Percentiles rank a stretch among this genome's conserved stretches.
Evolutionary conservation across 2,113 vertebrate species (phyloP).

Genomic region (Sander vitreus): DNA sequence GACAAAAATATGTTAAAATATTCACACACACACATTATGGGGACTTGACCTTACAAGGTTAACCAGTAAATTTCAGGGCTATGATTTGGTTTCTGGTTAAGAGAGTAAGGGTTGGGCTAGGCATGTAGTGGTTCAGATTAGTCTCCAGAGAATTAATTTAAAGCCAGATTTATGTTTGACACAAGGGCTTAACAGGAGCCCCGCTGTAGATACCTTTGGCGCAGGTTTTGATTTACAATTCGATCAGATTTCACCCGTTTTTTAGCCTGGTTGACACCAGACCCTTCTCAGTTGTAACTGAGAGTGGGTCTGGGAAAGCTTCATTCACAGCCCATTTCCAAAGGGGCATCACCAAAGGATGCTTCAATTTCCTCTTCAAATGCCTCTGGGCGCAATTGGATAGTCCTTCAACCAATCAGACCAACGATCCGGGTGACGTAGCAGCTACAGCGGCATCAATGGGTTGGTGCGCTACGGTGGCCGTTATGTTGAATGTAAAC

Average conservation of each 20-base stretch:
- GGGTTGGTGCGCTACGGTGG: no score
- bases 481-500: no score
- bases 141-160: neutral
- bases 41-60: neutral
- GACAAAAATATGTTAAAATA: neutral
- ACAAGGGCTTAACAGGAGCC: neutral
- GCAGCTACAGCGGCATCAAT: no score
- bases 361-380: no score
- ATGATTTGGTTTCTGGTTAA: neutral
- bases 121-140: neutral
- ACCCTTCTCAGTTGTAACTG: no score
- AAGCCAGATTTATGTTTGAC: slow-evolving; percentile 2
- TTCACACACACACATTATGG: neutral
- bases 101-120: neutral
- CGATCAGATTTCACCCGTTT: neutral
- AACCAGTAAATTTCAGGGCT: neutral
- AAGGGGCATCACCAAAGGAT: no score
- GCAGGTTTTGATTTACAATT: neutral
- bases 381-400: no score
- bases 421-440: no score
- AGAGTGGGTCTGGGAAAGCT: no score
- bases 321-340: no score
- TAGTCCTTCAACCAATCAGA: no score
- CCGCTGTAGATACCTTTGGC: neutral
- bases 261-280: no score